Base-by-base conservation (phyloP, 2,888 invertebrate genomes). In the Oscheius onirici region DNA sequence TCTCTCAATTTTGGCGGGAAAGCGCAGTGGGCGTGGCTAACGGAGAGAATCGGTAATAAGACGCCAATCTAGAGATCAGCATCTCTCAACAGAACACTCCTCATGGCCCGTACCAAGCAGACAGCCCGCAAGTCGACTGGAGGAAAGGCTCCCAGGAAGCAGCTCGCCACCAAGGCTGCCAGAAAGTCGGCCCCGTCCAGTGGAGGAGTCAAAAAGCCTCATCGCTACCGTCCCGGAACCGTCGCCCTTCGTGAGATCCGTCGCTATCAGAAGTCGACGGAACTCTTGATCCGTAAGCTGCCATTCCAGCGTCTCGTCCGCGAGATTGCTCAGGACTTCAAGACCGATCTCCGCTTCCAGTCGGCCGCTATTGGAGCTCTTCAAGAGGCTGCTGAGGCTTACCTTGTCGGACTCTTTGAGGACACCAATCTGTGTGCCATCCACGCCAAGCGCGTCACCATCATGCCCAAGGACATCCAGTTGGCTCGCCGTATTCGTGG, bases 51-150 rank as follows among this genome's bases (percentile, higher is more conserved):
- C 34, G 5, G 34, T 8, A 34, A 34, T 34, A 34, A 34, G 34
- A 34, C 34, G 34, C 34, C 34, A 6, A 34, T 34, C 34, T 34
- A 3, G 34, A 34, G 34, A 8, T 34, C 34, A 34, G 8, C 34
- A 34, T 34, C 8, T 34, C n/a, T n/a, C n/a, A n/a, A n/a, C n/a
- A n/a, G n/a, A n/a, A n/a, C n/a, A n/a, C n/a, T n/a, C n/a, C n/a
- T n/a, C n/a, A 95, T 95, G 95, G 95, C 95, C 81, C 95, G 95
- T 93, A 95, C 95, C 28, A 95, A 95, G 92, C 95, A 95, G 89
- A 95, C 95, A 68, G 95, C 95, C 69, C 94, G 95, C 92, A 95
- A 95, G 90, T 95, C 95, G 0, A 95, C 95, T 71, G 95, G 95
- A 92, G 95, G 95, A 86, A 95, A 95, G 91, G 95, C 95, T 84